A percentile compares a stretch with the other conserved stretches of the same genome.
These are phyloP conservation scores for Aphidoletes aphidimyza DNA, from an alignment of 2,888 invertebrate genomes.

Conservation along the genomic window DNA sequence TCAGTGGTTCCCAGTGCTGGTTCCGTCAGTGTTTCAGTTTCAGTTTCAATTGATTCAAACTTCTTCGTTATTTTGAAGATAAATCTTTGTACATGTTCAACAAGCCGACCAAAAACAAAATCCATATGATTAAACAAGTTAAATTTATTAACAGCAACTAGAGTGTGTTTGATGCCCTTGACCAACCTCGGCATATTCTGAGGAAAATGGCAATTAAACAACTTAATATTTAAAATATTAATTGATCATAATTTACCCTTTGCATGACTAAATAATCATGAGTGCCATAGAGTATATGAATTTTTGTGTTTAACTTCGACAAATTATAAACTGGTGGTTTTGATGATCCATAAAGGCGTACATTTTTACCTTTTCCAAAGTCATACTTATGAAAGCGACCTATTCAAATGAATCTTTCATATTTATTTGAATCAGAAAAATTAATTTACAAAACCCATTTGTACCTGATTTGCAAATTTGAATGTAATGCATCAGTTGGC, in stretches of 20 bases:
- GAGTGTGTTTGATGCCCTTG: too few species aligned
- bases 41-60: too few species aligned
- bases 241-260: not conserved
- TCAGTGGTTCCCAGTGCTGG: too few species aligned
- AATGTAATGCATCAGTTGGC: not conserved
- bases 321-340: constrained; percentile 21
- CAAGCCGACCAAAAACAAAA: too few species aligned
- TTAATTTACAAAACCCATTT: not conserved
- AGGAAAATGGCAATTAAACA: not conserved
- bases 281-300: constrained; percentile 34
- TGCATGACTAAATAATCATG: not conserved
- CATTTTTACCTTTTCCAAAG: not conserved
- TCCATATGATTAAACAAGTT: too few species aligned
- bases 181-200: too few species aligned
- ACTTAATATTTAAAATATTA: not conserved
- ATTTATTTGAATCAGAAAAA: not conserved
- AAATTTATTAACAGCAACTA: too few species aligned
- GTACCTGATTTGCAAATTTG: constrained; percentile 61
- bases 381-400: constrained; percentile 1
- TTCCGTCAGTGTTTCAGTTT: too few species aligned
- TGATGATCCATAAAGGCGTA: not conserved
- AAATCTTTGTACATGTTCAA: too few species aligned
- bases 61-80: too few species aligned
- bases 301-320: not conserved
- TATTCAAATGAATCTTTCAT: constrained; percentile 67